A percentile compares a stretch with the other conserved stretches of the same genome.
These are phyloP conservation scores for Prietella phreatophila DNA, from an alignment of 2,113 vertebrate species.

Conservation along the genomic window DNA sequence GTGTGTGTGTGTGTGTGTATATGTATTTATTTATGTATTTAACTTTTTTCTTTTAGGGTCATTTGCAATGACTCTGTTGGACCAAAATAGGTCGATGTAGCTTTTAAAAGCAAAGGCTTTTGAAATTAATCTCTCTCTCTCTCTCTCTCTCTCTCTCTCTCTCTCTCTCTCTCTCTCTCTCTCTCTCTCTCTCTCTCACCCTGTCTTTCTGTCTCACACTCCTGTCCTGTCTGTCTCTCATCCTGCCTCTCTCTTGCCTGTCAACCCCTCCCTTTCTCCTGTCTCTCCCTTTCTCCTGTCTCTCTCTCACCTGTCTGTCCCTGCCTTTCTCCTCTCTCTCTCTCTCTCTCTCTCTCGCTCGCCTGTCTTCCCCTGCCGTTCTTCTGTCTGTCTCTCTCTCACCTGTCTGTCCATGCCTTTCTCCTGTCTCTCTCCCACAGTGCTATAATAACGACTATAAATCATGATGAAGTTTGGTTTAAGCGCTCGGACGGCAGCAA, in stretches of 20 bases:
- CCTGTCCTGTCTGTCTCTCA: background rate
- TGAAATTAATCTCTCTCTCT: no score
- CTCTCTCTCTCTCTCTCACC: background rate
- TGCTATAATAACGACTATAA: conserved; percentile 88
- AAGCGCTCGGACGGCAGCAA: conserved; percentile 90
- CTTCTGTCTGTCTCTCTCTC: no score
- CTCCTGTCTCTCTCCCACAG: conserved; percentile 59
- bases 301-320: background rate
- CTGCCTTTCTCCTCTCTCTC: background rate
- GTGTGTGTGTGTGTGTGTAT: no score
- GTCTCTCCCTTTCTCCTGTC: background rate
- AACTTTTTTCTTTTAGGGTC: no score
- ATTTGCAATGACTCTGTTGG: no score
- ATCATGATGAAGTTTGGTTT: conserved; percentile 91
- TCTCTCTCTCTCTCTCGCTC: background rate
- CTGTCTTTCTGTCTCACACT: no score
- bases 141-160: background rate
- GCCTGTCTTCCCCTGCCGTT: background rate
- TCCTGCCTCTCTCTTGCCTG: background rate
- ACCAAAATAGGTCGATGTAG: no score
- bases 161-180: no score
- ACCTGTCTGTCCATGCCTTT: background rate
- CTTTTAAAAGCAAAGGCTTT: no score
- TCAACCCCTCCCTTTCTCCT: no score
- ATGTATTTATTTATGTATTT: no score